Base-by-base conservation (phyloP, 2,888 invertebrate species). In the Resseliella maxima region DNA sequence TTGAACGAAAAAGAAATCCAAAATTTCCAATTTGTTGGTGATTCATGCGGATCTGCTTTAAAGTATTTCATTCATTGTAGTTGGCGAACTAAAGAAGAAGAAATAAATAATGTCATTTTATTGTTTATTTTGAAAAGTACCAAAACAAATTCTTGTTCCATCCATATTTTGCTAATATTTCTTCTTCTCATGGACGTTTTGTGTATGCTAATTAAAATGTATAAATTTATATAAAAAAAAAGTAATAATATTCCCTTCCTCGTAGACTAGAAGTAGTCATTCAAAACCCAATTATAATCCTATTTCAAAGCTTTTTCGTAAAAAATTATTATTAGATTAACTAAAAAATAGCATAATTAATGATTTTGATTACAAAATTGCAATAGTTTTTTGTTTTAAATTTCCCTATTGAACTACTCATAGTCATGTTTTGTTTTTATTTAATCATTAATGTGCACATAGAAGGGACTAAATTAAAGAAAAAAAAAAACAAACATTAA, bases 21-120 rank as follows among this genome's bases (percentile, higher is more conserved):
- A 72, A 72, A 72, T 72, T 72, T 72, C 72, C 35, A 8, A 72
- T 72, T 72, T 35, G 31, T 72, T 72, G 72, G 72, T 72, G 72
- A 72, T 72, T 72, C 31, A 31, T 72, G 59, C 24, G 6, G 3
- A 59, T 6, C 59, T 31, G 72, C 72, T 72, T 59, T 59, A 5
- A 59, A 59, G 15, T 59, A 59, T 59, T 27, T 27, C 24, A 59
- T 59, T 59, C 31, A 72, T 31, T 72, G 35, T 72, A 72, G 72
- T 31, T 31, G 10, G 72, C 5, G 15, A 15, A 72, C 15, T 5
- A 21, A 31, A 15, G 72, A 12, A 72, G 72, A 72, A 31, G 24
- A 3, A 6, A 6, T n/a, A 24, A 6, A 59, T 59, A 15, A 6
- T 59, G 59, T 6, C 59, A 24, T 24, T 59, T 59, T 50, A 50